Conservation (phyloP, 2,113 vertebrate genomes). For the Syngnathus typhle region DNA sequence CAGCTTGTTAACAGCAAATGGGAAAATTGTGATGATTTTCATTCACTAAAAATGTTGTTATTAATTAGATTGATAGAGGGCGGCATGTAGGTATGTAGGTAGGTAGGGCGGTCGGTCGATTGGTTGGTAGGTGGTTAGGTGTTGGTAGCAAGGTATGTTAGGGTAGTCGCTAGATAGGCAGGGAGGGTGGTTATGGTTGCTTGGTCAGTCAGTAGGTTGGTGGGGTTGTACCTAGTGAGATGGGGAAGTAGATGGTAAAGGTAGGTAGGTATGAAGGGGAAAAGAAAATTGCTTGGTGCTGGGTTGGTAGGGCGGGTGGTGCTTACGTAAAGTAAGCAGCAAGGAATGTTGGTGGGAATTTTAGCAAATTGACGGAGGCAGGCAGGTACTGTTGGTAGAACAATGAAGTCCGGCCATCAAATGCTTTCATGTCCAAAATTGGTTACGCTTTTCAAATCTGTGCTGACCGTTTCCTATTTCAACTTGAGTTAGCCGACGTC, state of each 20-base stretch:
- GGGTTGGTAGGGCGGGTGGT: neutral
- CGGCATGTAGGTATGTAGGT: neutral
- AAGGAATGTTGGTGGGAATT: neutral
- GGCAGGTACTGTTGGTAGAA: neutral
- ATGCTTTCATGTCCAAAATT: neutral
- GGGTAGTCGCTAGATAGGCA: too few relatives aligned
- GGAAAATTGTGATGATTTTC: neutral
- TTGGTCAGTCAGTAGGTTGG: neutral
- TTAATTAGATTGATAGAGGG: too few relatives aligned
- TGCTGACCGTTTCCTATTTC: constrained; percentile 41
- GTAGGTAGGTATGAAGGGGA: neutral
- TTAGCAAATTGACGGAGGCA: neutral
- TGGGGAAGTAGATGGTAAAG: neutral
- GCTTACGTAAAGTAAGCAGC: neutral
- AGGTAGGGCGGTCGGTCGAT: neutral
- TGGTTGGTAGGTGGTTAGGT: too few relatives aligned
- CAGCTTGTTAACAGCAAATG: neutral
- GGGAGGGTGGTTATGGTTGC: neutral
- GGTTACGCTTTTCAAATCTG: neutral
- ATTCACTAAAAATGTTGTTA: too few relatives aligned
- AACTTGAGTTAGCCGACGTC: neutral
- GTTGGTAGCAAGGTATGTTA: too few relatives aligned
- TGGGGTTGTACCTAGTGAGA: neutral
- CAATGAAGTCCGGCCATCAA: neutral
- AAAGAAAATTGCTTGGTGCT: neutral